Evolutionary conservation across 1,140 invertebrate species (phyloP), one percentile per base, ranked within the genome.

Genomic region (Brachionus sp.): DNA sequence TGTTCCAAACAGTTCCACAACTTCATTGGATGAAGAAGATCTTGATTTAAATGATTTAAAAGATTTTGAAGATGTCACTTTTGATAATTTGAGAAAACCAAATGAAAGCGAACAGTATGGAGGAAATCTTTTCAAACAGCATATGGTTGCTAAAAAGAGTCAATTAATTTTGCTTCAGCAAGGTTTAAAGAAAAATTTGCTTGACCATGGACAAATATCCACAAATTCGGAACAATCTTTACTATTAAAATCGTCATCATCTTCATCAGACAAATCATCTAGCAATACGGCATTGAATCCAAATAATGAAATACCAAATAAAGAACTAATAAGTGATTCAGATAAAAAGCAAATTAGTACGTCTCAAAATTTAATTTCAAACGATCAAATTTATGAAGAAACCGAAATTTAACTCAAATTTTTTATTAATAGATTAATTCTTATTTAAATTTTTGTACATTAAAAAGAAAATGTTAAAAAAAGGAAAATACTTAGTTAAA

Each of bases 41-140:
- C 19, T 80, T 7, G 77, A 80, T 62, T 66, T 80, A 25, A 80
- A 80, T 62, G 77, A 80, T 37, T 35, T 80, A 35, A 80, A 80
- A 13, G 77, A 80, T 25, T 80, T 80, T 44, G 77, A 80, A 80
- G 77, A 80, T 35, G 77, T 80, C 0, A 80, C 77, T 2, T 80
- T 80, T 66, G 77, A 80, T 37, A 80, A 80, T 62, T 62, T 80
- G 29, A 39, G 77, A 39, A 80, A 80, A 42, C 77, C 77, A 2
- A 70, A 70, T 39, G 66, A 70, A 42, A 19, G 39, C 16, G 37
- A 70, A 3, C 35, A 37, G 29, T 5, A 13, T 16, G 66, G 35
- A 0, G 7, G 13, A 7, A 39, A 5, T n/a, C 66, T 33, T 39
- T 39, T 70, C 19, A 70, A 70, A 9, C 66, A 70, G 10, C 66